Base-by-base conservation (phyloP, 2,797 vertebrate species). In the Hafferia zeledoni region DNA sequence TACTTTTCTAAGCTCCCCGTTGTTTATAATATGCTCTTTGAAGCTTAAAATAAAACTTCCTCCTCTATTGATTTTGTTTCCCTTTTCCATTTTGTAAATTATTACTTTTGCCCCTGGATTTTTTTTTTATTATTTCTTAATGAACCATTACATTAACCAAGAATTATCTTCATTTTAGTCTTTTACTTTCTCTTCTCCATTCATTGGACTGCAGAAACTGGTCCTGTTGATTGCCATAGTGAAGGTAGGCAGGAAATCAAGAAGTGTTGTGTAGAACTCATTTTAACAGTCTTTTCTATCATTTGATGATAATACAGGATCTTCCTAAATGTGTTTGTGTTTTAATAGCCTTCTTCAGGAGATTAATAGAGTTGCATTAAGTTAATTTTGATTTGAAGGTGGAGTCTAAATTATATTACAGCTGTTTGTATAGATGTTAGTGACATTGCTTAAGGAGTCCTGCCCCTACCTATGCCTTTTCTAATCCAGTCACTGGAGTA, bases 31-130 rank as follows among this genome's bases (percentile, higher is more conserved):
- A 74, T 50, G 92, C 61, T 95, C 86, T 93, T 94, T 93, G 61
- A 96, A 96, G 88, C 89, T 79, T 85, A 94, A 97, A 97, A 97
- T 97, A 97, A 97, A 97, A 97, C 86, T 88, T 93, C 77, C 83
- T 96, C 83, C 95, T 96, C 94, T 96, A 67, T 61, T 83, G 83
- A 91, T 96, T 97, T 96, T 91, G 95, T 91, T 95, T 97, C 93
- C 76, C 92, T 96, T 96, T 94, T 86, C 94, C 86, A 76, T 93
- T 94, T 95, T 93, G 87, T 96, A 90, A 96, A 92, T 94, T 69
- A 79, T 53, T 5, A 80, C 56, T 91, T 95, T 94, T 92, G 50
- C 83, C 77, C 87, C 83, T 33, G 19, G 60, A 77, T 93, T 94
- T 95, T n/a, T n/a, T 93, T 94, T 55, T 81, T 91, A 83, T 8